A percentile compares a stretch with the other conserved stretches of the same genome.
Evolutionary conservation across 2,113 vertebrate genomes (phyloP).

Genomic region (Anoplopoma fimbria): DNA sequence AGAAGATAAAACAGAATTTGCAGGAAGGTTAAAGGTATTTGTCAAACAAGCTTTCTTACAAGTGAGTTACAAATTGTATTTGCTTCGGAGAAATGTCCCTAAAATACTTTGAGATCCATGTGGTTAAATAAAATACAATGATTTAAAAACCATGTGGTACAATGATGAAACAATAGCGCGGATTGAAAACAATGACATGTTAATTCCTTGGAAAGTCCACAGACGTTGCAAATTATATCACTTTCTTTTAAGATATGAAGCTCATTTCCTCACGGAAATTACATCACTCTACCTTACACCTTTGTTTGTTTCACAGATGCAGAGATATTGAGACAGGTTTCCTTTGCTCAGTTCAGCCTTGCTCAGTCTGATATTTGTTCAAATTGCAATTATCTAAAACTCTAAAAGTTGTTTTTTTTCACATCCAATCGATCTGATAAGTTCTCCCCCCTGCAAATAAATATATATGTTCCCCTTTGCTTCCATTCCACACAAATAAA

Average conservation of each 20-base stretch:
- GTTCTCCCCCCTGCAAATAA: background rate
- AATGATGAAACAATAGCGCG: background rate
- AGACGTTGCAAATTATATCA: background rate
- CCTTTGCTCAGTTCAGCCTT: background rate
- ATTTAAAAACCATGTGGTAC: background rate
- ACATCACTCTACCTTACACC: background rate
- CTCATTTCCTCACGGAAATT: fast-evolving
- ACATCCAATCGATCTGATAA: background rate
- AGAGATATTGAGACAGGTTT: background rate
- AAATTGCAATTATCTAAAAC: background rate
- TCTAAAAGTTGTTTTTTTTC: background rate
- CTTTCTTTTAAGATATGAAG: background rate
- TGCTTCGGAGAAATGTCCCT: background rate
- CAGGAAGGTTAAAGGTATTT: conserved; percentile 5
- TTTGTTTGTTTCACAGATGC: background rate
- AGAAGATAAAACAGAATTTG: background rate
- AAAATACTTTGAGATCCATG: background rate
- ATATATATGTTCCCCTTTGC: background rate
- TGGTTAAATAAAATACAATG: background rate
- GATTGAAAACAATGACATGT: background rate
- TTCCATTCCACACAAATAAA: background rate
- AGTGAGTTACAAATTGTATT: background rate
- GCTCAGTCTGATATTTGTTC: background rate
- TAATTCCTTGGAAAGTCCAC: background rate
- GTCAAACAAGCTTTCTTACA: background rate